Evolutionary conservation across 2,113 vertebrate species (phyloP).

Genomic region (Plecturocebus donacophilus): DNA sequence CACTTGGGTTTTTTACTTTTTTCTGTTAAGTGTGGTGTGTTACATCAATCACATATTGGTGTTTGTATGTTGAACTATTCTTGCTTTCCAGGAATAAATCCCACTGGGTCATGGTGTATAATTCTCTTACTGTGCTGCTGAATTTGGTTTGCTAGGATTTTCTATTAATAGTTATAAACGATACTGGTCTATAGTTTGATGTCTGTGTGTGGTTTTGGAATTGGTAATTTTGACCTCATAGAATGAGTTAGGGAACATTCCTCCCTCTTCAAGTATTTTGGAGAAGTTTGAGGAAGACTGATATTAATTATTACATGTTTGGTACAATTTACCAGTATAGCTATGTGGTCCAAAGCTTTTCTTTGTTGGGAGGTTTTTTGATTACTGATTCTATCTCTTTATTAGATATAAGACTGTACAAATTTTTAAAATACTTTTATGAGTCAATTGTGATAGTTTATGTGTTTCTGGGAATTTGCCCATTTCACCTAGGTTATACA

Average conservation of each 20-base stretch:
- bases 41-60: neutral
- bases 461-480: neutral
- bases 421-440: neutral
- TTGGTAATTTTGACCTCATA: neutral
- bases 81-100: neutral
- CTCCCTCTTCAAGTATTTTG: neutral
- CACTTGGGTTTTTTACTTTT: neutral
- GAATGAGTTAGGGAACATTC: neutral
- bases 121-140: neutral
- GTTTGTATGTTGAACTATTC: neutral
- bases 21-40: neutral
- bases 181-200: neutral
- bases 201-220: neutral
- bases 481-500: neutral
- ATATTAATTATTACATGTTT: neutral
- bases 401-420: neutral
- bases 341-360: neutral
- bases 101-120: neutral
- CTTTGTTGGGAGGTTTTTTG: neutral
- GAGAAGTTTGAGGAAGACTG: neutral
- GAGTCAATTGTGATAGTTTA: neutral
- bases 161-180: neutral
- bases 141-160: neutral
- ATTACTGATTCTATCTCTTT: neutral
- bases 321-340: neutral